Base-by-base conservation (phyloP, 2,888 invertebrate species). In the Graphium colonna region DNA sequence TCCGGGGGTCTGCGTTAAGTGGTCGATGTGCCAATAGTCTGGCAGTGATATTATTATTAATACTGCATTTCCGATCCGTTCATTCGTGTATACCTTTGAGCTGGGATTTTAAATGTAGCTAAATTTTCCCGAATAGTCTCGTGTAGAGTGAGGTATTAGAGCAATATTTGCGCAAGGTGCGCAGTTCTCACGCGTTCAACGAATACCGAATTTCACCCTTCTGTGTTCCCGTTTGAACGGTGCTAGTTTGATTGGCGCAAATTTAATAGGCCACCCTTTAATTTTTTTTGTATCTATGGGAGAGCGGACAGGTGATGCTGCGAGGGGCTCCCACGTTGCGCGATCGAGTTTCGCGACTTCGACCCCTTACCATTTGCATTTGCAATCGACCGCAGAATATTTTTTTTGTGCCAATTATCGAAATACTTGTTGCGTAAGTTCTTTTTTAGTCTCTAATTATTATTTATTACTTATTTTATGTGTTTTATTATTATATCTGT, bases 311-410 rank as follows among this genome's bases (percentile, higher is more conserved):
- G 75, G 75, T 75, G 61, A 50, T 44, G 51, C 16, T 39, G 48
- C 13, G 53, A 60, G 51, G 57, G 68, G 62, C 59, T 67, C 69
- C 66, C 70, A 69, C 69, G 67, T 63, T 69, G 59, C 63, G 61
- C 62, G 65, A 61, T 67, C 67, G 59, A 61, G 69, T 68, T 75
- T 70, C 63, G 73, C 75, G 69, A 75, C 60, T 60, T 49, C 33
- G 46, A 55, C 60, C 67, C 65, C 57, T 52, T 61, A 68, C 61
- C 45, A 63, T 18, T 16, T 47, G 17, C n/a, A 33, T n/a, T n/a
- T n/a, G n/a, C n/a, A n/a, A n/a, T n/a, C n/a, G n/a, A n/a, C n/a
- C n/a, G n/a, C n/a, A n/a, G n/a, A n/a, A n/a, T n/a, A n/a, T n/a
- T n/a, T n/a, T n/a, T n/a, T n/a, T n/a, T n/a, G n/a, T n/a, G n/a